These are phyloP conservation scores for Echinops telfairi DNA, from an alignment of 2,113 vertebrate species.

Conservation along the genomic window DNA sequence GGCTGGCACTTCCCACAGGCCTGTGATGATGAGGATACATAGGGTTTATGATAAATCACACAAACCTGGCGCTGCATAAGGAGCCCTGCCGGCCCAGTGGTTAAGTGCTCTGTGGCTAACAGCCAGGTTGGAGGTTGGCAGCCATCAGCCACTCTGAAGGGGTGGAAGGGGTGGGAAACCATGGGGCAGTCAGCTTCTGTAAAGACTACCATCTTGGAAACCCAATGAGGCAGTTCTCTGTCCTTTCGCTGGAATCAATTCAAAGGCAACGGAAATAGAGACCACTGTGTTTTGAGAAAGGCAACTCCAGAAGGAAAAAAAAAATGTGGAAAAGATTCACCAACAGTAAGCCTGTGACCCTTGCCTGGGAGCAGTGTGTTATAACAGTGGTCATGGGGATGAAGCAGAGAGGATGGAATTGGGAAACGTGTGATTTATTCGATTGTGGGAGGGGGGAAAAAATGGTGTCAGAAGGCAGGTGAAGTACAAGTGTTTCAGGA, in stretches of 20 bases:
- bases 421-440: conserved; percentile 21
- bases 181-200: not conserved
- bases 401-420: conserved; percentile 17
- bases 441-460: conserved; percentile 2
- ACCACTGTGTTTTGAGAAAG: conserved; percentile 30
- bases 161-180: no score
- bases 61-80: not conserved
- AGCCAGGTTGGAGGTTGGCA: not conserved
- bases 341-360: not conserved
- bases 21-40: no score
- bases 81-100: not conserved
- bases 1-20: not conserved
- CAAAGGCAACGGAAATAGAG: not conserved
- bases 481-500: not conserved
- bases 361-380: not conserved
- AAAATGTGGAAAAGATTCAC: conserved; percentile 6
- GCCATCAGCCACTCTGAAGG: no score
- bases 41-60: conserved; percentile 59
- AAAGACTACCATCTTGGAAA: not conserved
- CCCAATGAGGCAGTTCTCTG: not conserved
- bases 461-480: not conserved
- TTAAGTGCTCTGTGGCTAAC: not conserved
- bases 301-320: conserved; percentile 24
- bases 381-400: not conserved
- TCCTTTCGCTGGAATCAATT: not conserved